A percentile compares a stretch with the other conserved stretches of the same genome.
These are phyloP conservation scores for Gorsachius goisagi DNA, from an alignment of 2,113 vertebrate genomes.

Conservation along the genomic window DNA sequence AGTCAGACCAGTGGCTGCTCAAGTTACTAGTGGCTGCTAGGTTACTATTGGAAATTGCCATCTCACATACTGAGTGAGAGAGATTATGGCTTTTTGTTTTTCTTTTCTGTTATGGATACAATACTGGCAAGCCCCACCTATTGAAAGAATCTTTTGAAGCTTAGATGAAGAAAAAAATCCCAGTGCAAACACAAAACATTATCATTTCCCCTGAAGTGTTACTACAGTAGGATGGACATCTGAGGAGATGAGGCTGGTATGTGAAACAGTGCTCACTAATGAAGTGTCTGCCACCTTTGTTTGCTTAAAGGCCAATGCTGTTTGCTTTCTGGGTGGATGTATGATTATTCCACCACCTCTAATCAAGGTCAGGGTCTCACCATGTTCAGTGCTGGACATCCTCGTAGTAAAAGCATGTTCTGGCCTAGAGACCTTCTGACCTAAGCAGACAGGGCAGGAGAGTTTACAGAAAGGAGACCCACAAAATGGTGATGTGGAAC, in stretches of 20 bases:
- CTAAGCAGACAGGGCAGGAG: not conserved
- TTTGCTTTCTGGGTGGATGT: slow-evolving; percentile 4
- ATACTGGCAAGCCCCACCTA: not conserved
- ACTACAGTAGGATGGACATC: not conserved
- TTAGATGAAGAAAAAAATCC: not conserved
- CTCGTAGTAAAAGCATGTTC: not conserved
- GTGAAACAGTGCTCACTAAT: not conserved
- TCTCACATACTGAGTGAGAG: not conserved
- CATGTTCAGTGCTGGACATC: not conserved
- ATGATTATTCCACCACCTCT: not conserved
- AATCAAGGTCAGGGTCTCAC: not conserved
- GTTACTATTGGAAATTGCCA: not conserved
- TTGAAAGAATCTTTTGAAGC: not conserved
- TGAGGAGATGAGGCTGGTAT: not conserved
- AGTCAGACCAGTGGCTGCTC: not conserved
- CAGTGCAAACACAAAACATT: not conserved
- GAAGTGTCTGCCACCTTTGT: not conserved
- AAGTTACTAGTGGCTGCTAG: not conserved
- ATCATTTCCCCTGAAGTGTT: not conserved
- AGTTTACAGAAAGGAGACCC: not conserved
- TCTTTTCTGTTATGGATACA: not conserved
- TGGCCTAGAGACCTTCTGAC: not conserved
- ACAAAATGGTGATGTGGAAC: not conserved
- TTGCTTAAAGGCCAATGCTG: not conserved
- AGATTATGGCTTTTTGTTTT: not conserved